A percentile compares a stretch with the other conserved stretches of the same genome.
Evolutionary conservation across 2,888 invertebrate genomes (phyloP).

Genomic region (Drosophila meridiana): DNA sequence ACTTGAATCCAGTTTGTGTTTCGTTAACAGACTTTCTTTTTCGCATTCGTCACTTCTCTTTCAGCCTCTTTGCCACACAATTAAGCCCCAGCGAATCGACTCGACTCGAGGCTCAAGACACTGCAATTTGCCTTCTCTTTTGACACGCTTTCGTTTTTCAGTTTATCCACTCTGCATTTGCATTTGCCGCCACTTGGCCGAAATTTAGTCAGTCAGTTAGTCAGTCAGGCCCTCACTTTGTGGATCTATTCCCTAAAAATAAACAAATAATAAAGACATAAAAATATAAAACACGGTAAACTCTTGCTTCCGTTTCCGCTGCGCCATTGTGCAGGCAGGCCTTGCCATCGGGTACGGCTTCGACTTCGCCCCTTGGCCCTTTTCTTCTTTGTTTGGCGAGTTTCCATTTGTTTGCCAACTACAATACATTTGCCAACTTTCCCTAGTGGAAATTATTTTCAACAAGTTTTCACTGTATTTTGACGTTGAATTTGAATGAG

Average conservation of each 20-base stretch:
- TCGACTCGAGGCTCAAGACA: constrained; percentile 38
- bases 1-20: constrained; percentile 30
- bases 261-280: constrained; percentile 32
- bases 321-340: constrained; percentile 76
- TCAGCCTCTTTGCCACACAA: constrained; percentile 45
- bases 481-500: constrained; percentile 39
- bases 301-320: constrained; percentile 80
- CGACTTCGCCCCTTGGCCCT: background rate
- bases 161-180: constrained; percentile 44
- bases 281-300: constrained; percentile 58
- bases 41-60: constrained; percentile 34
- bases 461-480: constrained; percentile 53
- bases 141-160: constrained; percentile 46
- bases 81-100: constrained; percentile 42
- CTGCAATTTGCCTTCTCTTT: constrained; percentile 54
- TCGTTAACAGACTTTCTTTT: constrained; percentile 29
- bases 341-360: constrained; percentile 17
- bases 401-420: constrained; percentile 39
- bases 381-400: constrained; percentile 43
- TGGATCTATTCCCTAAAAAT: constrained; percentile 20
- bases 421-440: constrained; percentile 32
- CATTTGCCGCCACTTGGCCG: constrained; percentile 30
- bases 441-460: constrained; percentile 38
- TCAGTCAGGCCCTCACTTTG: constrained; percentile 4
- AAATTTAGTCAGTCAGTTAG: constrained; percentile 8